Base-by-base conservation (phyloP, 2,113 vertebrate genomes). In the Lanius collurio region DNA sequence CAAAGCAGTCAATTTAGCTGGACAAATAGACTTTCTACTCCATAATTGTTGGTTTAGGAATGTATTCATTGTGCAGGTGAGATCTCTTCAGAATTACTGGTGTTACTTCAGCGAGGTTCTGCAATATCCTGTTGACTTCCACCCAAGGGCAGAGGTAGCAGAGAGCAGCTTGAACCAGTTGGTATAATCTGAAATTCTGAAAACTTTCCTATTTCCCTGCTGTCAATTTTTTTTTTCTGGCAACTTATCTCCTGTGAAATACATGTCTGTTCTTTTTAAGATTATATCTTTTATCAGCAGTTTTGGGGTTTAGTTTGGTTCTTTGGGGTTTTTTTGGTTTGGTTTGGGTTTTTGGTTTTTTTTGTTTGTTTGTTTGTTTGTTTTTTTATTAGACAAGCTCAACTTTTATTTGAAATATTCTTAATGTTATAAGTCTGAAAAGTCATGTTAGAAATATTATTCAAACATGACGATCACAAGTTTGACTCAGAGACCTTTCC, bases 181-280 rank as follows among this genome's bases (percentile, higher is more conserved):
- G 15, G 14, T 46, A 11, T 46, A 35, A 87, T 24, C 19, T 42
- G 23, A 24, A 73, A 76, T 73, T 62, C 53, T 79, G 44, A 89
- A 87, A 56, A 53, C 5, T 56, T 65, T 55, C 20, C 4, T 49
- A 14, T 60, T 89, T 70, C 22, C 28, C n/a, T 76, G 52, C 13
- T 64, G 57, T 37, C 5, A 1, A 5, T 62, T 21, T 24, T 27
- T n/a, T 37, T 64, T 20, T 8, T 13, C 49, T 84, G 22, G 35
- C 18, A 93, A 11, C 15, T 49, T 19, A 49, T 41, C 21, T 74
- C 21, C 15, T 67, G 26, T 60, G 56, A 83, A 75, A 53, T 33
- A 15, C 9, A 26, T 0, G 0, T 56, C 37, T 83, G 21, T 37
- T 8, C 3, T 37, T 59, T 63, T 75, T 27, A 73, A 69, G 27